These are phyloP conservation scores for Aleiodes alternator DNA, from an alignment of 2,888 invertebrate genomes.

Conservation along the genomic window DNA sequence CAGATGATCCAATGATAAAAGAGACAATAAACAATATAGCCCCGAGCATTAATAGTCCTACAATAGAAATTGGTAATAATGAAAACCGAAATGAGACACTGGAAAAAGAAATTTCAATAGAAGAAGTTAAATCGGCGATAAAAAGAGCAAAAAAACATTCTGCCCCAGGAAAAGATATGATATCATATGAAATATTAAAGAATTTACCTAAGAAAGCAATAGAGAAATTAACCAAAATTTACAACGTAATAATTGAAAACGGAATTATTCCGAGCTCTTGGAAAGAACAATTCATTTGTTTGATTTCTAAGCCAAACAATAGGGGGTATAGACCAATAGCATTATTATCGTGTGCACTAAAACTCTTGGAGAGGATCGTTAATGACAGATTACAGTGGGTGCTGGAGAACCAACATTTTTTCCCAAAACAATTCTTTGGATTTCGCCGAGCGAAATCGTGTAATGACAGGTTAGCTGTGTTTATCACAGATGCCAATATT, in stretches of 20 bases:
- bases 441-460: neutral
- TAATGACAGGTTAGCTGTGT: neutral
- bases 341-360: no score
- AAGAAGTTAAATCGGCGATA: neutral
- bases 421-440: conserved; percentile 7
- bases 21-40: conserved; percentile 1
- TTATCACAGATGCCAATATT: neutral
- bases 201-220: neutral
- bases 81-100: no score
- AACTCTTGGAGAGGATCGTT: no score
- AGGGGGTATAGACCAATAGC: neutral
- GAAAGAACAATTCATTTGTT: conserved; percentile 14
- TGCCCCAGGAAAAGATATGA: conserved; percentile 1
- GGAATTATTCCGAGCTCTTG: neutral
- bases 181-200: neutral
- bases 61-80: no score
- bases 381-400: neutral
- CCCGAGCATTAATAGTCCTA: neutral
- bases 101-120: no score
- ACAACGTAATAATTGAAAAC: neutral
- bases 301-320: conserved; percentile 5
- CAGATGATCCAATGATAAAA: neutral
- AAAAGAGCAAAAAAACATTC: neutral
- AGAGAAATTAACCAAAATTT: neutral
- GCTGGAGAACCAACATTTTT: neutral